These are phyloP conservation scores for Anadara kagoshimensis DNA, from an alignment of 1,140 invertebrate species.

Conservation along the genomic window DNA sequence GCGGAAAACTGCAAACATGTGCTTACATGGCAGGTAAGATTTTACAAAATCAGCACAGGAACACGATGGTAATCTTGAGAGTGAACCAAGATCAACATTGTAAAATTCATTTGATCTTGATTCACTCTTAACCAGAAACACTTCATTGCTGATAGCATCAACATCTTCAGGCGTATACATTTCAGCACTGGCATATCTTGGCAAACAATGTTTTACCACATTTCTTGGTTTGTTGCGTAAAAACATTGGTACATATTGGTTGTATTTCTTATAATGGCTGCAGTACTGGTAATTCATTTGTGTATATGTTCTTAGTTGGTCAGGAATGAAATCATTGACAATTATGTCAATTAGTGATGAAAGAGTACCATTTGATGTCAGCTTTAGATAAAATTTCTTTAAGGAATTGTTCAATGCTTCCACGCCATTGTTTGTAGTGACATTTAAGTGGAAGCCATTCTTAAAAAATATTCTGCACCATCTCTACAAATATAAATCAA, in stretches of 20 bases:
- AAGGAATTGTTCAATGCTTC: constrained; percentile 9
- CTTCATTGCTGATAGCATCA: not conserved
- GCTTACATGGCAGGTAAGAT: constrained; percentile 3
- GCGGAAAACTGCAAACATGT: constrained; percentile 5
- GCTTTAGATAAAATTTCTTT: constrained; percentile 12
- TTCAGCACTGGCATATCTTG: constrained; percentile 1
- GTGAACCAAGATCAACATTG: constrained; percentile 2
- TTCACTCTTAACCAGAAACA: constrained; percentile 6
- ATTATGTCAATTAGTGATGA: constrained; percentile 4
- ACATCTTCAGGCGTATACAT: not conserved
- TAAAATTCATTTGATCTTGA: constrained; percentile 1
- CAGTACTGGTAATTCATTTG: constrained; percentile 2
- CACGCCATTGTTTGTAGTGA: constrained; percentile 17
- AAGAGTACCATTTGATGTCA: not conserved
- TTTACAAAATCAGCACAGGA: constrained; percentile 12
- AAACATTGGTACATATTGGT: not conserved
- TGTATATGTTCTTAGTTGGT: not conserved
- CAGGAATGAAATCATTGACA: constrained; percentile 6
- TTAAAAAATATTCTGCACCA: constrained; percentile 10
- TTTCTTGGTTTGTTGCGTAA: constrained; percentile 4
- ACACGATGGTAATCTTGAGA: constrained; percentile 8
- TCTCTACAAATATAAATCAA: constrained; percentile 6
- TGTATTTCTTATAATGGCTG: constrained; percentile 8
- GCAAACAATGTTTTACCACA: constrained; percentile 17
- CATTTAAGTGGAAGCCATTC: not conserved